These are phyloP conservation scores for Trachelus iudaicus DNA, from an alignment of 2,888 invertebrate genomes.

Conservation along the genomic window DNA sequence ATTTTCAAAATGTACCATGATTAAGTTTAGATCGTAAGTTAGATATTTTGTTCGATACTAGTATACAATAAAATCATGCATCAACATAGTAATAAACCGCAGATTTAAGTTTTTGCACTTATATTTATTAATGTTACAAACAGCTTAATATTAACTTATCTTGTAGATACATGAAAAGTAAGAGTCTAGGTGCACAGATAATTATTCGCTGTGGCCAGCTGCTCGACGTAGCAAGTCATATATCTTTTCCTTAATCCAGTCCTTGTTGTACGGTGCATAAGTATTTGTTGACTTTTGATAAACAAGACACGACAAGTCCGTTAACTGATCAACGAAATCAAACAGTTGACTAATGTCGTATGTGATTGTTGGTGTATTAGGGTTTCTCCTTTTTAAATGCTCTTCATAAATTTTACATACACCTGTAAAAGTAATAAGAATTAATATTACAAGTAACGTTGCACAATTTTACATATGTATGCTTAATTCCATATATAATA, in stretches of 20 bases:
- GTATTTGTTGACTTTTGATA: conserved; percentile 96
- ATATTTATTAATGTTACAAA: conserved; percentile 45
- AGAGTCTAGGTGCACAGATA: background rate
- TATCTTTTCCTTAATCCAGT: conserved; percentile 99
- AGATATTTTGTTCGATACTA: background rate
- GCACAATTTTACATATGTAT: background rate
- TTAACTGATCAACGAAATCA: conserved; percentile 95
- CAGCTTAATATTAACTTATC: conserved; percentile 37
- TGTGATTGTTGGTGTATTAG: conserved; percentile 95
- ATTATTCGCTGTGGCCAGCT: conserved; percentile 71
- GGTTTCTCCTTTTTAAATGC: conserved; percentile 94
- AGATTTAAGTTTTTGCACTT: background rate
- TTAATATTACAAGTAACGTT: conserved; percentile 11
- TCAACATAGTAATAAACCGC: background rate
- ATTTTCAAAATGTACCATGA: background rate
- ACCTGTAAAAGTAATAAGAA: conserved; percentile 63
- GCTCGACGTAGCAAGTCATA: conserved; percentile 94
- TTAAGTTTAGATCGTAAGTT: background rate
- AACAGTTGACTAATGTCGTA: conserved; percentile 98
- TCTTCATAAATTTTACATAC: conserved; percentile 99
- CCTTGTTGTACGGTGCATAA: conserved; percentile 98
- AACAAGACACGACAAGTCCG: conserved; percentile 95
- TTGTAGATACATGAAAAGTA: conserved; percentile 33
- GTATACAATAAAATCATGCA: background rate
- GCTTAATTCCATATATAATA: conserved; percentile 7